A percentile compares a stretch with the other conserved stretches of the same genome.
Evolutionary conservation across 2,888 invertebrate genomes (phyloP).

Genomic region (Papilio elwesi): DNA sequence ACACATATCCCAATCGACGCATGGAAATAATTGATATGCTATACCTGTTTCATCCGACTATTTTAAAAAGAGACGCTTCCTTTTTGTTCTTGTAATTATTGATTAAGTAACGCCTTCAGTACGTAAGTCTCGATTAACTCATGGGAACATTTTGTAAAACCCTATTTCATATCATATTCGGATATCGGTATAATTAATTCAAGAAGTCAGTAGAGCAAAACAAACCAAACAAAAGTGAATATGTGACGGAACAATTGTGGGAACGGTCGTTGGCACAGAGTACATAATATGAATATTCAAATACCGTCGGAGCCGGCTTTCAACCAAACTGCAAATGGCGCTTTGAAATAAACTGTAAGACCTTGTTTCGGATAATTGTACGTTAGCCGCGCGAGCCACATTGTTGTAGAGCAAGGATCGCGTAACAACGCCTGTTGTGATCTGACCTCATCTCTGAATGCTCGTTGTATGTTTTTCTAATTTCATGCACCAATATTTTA

Average conservation of each 20-base stretch:
- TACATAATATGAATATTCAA: conserved; percentile 68
- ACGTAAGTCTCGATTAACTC: conserved; percentile 15
- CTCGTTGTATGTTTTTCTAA: background rate
- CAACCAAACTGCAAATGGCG: conserved; percentile 45
- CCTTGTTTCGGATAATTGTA: conserved; percentile 24
- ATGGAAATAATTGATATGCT: no score
- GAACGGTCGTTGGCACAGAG: conserved; percentile 51
- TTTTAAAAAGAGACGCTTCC: no score
- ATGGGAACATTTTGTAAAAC: conserved; percentile 56
- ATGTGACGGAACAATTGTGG: conserved; percentile 55
- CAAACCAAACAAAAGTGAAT: conserved; percentile 65
- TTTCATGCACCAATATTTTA: background rate
- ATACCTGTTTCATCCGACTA: no score
- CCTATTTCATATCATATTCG: conserved; percentile 42
- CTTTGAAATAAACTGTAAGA: conserved; percentile 20
- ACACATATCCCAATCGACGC: no score
- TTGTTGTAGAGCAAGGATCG: conserved; percentile 19
- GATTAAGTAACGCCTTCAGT: no score
- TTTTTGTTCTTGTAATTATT: no score
- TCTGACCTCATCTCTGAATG: conserved; percentile 15
- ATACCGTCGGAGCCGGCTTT: conserved; percentile 28
- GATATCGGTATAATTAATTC: conserved; percentile 66
- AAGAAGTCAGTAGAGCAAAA: conserved; percentile 69
- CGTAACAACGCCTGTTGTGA: background rate
- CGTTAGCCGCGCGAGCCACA: conserved; percentile 16